phyloP scores from a whole-genome alignment of 2,888 invertebrate species.

The Tetragonisca angustula region DNA sequence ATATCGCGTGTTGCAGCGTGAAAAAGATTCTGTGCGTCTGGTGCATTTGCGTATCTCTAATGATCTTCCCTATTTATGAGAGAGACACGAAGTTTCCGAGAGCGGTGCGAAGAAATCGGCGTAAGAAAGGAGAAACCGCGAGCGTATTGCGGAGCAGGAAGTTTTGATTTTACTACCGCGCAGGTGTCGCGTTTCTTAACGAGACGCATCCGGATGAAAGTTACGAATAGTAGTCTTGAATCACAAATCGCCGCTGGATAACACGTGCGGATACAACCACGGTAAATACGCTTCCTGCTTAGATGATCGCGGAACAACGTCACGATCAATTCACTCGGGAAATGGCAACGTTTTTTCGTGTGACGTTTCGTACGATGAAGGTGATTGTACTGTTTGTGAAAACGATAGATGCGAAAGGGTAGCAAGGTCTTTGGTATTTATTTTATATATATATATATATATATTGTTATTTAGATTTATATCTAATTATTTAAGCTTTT shows the following conservation, averaged over 20 bases:
- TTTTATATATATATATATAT: too few species aligned
- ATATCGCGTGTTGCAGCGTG: background rate
- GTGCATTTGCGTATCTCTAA: background rate
- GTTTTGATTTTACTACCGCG: background rate
- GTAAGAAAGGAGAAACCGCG: background rate
- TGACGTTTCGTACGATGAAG: background rate
- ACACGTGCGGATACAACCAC: background rate
- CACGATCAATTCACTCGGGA: background rate
- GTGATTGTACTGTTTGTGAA: background rate
- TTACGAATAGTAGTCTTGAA: background rate
- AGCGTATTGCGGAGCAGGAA: background rate
- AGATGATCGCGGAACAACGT: background rate
- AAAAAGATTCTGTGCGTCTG: background rate
- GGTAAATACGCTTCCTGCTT: background rate
- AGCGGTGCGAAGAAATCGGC: background rate
- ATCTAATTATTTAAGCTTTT: too few species aligned
- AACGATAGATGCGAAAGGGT: background rate
- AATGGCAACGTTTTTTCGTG: background rate
- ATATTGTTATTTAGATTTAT: too few species aligned
- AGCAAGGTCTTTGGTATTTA: background rate
- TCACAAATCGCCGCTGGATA: background rate
- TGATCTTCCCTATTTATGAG: background rate
- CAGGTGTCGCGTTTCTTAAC: background rate
- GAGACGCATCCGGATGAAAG: background rate
- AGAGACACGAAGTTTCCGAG: background rate